phyloP scores from a whole-genome alignment of 2,797 vertebrate species.

The Mallotus villosus region DNA sequence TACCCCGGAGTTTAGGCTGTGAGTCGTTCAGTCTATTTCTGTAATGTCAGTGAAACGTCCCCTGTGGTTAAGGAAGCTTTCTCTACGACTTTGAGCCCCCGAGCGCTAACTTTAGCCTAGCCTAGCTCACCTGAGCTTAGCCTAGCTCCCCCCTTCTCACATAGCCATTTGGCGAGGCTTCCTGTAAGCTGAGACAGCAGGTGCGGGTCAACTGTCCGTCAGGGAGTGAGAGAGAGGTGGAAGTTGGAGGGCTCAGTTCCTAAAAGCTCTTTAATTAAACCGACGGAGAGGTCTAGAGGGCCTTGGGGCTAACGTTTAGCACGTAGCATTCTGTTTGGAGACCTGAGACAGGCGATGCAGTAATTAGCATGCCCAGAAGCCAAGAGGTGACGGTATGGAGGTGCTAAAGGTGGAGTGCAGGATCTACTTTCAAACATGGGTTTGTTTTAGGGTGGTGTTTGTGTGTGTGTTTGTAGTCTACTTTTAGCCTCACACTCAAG shows the following conservation, averaged over 20 bases:
- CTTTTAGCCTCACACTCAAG: neutral
- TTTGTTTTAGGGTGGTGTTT: conserved; percentile 23
- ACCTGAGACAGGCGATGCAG: conserved; percentile 31
- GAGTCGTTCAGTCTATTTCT: conserved; percentile 9
- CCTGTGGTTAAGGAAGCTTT: neutral
- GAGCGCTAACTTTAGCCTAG: conserved; percentile 12
- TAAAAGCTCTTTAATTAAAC: conserved; percentile 58
- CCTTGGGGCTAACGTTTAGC: conserved; percentile 38
- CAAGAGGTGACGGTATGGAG: conserved; percentile 27
- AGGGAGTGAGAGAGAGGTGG: conserved; percentile 34
- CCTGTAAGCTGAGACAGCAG: conserved; percentile 55
- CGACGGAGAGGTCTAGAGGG: conserved; percentile 19
- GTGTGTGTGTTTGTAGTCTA: conserved; percentile 5
- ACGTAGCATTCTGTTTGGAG: conserved; percentile 42
- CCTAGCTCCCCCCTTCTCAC: conserved; percentile 7
- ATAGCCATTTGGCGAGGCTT: conserved; percentile 37
- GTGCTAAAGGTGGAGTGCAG: conserved; percentile 13
- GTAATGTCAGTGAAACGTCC: neutral
- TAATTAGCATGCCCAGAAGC: conserved; percentile 38
- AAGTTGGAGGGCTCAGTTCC: conserved; percentile 26
- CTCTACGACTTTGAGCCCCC: neutral
- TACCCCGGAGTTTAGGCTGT: neutral
- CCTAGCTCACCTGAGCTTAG: conserved; percentile 20
- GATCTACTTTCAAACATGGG: conserved; percentile 46
- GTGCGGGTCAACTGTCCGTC: conserved; percentile 57